phyloP scores from a whole-genome alignment of 2,888 invertebrate species.

The Lithodes maja region DNA sequence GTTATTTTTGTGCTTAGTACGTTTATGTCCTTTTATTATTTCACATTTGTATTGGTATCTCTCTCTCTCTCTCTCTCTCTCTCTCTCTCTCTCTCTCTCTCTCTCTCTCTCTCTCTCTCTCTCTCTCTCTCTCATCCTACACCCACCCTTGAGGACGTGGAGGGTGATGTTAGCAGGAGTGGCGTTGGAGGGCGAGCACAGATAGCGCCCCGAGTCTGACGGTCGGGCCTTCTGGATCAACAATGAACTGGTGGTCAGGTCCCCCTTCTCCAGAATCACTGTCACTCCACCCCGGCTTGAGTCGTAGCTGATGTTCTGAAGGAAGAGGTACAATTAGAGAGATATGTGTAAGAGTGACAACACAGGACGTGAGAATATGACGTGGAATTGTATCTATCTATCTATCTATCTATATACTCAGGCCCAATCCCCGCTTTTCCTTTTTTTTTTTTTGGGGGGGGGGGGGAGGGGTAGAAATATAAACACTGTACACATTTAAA shows the following conservation, averaged over 20 bases:
- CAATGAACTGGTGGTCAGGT: slow-evolving; percentile 91
- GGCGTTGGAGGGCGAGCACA: slow-evolving; percentile 95
- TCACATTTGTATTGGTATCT: background rate
- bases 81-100: background rate
- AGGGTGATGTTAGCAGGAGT: slow-evolving; percentile 92
- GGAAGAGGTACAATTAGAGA: background rate
- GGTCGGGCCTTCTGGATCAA: slow-evolving; percentile 87
- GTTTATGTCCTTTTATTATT: background rate
- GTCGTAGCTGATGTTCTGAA: slow-evolving; percentile 94
- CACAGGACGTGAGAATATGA: too few relatives aligned
- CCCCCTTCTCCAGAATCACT: slow-evolving; percentile 90
- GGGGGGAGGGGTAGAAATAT: too few relatives aligned
- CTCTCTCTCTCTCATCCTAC: background rate
- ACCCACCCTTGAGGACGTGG: slow-evolving; percentile 91
- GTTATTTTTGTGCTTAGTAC: background rate
- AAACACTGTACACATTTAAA: too few relatives aligned
- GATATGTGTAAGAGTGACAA: too few relatives aligned
- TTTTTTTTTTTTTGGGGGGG: too few relatives aligned
- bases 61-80: background rate
- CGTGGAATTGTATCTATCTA: too few relatives aligned
- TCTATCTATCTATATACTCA: too few relatives aligned
- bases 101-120: background rate
- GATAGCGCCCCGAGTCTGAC: slow-evolving; percentile 91
- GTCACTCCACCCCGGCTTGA: slow-evolving; percentile 92
- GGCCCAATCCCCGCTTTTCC: too few relatives aligned